Evolutionary conservation across 37 sponge, comb jelly and placozoan species (phyloP).

Genomic region (Theonella swinhoei): DNA sequence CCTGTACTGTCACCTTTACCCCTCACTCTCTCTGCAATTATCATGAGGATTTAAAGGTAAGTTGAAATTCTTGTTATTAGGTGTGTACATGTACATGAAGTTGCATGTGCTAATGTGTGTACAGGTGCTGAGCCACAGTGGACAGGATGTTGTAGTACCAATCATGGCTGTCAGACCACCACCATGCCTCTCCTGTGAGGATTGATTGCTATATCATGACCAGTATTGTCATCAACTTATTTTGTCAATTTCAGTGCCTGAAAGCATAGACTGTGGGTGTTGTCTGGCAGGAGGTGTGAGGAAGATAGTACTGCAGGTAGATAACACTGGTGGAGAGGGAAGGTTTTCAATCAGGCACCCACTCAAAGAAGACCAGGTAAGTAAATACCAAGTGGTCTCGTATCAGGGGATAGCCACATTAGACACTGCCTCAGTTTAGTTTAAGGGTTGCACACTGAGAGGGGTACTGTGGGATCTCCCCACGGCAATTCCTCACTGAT

Average conservation of each 20-base stretch:
- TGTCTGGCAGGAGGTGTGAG: slow-evolving; percentile 61
- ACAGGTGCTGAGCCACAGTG: slow-evolving; percentile 63
- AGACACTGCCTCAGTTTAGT: too few species aligned
- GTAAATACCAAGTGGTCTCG: background rate
- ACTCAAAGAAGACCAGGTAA: background rate
- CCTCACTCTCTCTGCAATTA: slow-evolving; percentile 80
- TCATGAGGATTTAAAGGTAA: slow-evolving; percentile 58
- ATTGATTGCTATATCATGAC: background rate
- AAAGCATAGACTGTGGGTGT: slow-evolving; percentile 50
- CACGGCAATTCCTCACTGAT: too few species aligned
- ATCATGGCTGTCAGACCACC: slow-evolving; percentile 54
- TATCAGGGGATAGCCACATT: too few species aligned
- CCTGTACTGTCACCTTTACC: slow-evolving; percentile 58
- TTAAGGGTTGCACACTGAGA: too few species aligned
- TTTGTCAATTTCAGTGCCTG: slow-evolving; percentile 29
- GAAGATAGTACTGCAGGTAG: slow-evolving; percentile 5
- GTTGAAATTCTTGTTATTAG: background rate
- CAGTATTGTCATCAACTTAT: background rate
- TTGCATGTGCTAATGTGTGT: background rate
- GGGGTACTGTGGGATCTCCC: too few species aligned
- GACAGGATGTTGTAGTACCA: slow-evolving; percentile 51
- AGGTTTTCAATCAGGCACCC: slow-evolving; percentile 19
- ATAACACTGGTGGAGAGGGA: slow-evolving; percentile 77
- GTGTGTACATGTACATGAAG: background rate
- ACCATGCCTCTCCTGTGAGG: slow-evolving; percentile 60